These are phyloP conservation scores for Moxostoma hubbsi DNA, from an alignment of 2,797 vertebrate species.

Conservation along the genomic window DNA sequence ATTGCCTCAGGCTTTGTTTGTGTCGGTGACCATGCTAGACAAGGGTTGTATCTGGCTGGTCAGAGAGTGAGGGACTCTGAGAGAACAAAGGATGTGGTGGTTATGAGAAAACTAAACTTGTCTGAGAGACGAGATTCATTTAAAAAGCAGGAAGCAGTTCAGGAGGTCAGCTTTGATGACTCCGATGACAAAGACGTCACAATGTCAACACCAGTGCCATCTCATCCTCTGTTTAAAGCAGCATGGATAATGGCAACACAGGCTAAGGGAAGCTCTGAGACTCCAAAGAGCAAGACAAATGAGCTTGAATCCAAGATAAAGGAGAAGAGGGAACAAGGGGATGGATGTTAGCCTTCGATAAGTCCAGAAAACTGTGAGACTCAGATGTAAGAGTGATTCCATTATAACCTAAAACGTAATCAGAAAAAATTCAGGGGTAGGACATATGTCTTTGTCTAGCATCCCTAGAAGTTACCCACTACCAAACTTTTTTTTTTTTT, in stretches of 20 bases:
- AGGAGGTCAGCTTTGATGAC: conserved; percentile 97
- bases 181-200: conserved; percentile 71
- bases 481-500: not conserved
- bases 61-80: conserved; percentile 78
- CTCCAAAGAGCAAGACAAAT: conserved; percentile 57
- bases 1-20: conserved; percentile 65
- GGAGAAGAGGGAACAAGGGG: conserved; percentile 73
- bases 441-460: conserved; percentile 3
- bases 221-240: conserved; percentile 64
- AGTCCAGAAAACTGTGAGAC: conserved; percentile 30
- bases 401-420: conserved; percentile 9
- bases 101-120: conserved; percentile 94
- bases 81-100: conserved; percentile 86
- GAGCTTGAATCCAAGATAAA: conserved; percentile 66
- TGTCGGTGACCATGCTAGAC: conserved; percentile 69
- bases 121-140: conserved; percentile 96
- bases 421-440: not conserved
- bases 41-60: conserved; percentile 71
- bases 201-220: conserved; percentile 47
- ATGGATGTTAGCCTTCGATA: conserved; percentile 44
- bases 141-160: conserved; percentile 97
- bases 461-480: conserved; percentile 24
- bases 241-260: conserved; percentile 70
- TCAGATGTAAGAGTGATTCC: conserved; percentile 33
- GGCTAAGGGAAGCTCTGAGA: conserved; percentile 50